Evolutionary conservation across 2,797 vertebrate genomes (phyloP), one percentile per base, ranked within the genome.

Genomic region (Myotis planiceps): DNA sequence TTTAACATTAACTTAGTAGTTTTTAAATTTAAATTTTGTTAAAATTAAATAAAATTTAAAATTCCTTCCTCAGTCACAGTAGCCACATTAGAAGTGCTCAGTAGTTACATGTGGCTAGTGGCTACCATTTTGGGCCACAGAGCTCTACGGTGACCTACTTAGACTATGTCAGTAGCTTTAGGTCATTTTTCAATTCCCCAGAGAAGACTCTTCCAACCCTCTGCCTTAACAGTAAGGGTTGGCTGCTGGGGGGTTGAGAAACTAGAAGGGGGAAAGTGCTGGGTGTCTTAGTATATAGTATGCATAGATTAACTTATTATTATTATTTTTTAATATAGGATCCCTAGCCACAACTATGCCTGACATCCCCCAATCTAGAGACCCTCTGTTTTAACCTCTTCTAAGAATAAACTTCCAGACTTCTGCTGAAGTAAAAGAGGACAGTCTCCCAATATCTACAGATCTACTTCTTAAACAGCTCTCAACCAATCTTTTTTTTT

Each of bases 1-100:
- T 69, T 89, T 94, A 81, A 63, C 19, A 87, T 3, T 83, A 81
- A 85, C 25, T 71, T 58, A 71, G 5, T 66, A n/a, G 15, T 88
- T 90, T 95, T 76, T 78, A 34, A 84, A 76, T 88, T 87, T 66
- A 92, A 86, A 76, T 68, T 85, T 86, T 81, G 25, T 79, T 75
- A 60, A 84, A 90, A 85, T 80, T 69, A 51, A 53, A 69, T 84
- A 37, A 74, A 90, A 63, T 79, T 47, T 53, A 47, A 81, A 82
- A 45, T 63, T 86, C 14, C 21, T 88, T 58, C 6, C 47, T 92
- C 34, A 76, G 9, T 42, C 49, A 4, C 32, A 75, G 21, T 92
- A 93, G 34, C 12, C 9, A n/a, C 53, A 4, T 84, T 80, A 87
- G 42, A 87, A 69, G 32, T 76, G n/a, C 32, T 80, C 6, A 65